Evolutionary conservation across 2,888 invertebrate genomes (phyloP).

Genomic region (Sminthurinus aureus): DNA sequence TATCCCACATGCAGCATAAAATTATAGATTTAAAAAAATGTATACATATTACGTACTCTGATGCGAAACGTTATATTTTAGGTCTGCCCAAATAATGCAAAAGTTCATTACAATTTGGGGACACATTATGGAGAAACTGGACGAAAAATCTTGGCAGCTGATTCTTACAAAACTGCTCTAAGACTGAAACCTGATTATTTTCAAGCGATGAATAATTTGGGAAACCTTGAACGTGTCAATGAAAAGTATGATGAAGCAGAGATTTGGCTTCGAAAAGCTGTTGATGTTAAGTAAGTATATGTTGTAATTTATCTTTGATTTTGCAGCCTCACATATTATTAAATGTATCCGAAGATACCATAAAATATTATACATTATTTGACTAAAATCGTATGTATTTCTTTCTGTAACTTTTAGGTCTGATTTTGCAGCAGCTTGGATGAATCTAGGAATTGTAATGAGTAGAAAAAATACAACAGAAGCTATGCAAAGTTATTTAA

Average conservation of each 20-base stretch:
- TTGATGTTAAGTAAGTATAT: constrained; percentile 74
- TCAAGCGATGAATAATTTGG: constrained; percentile 93
- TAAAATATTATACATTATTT: no score
- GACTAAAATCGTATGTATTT: no score
- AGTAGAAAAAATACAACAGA: constrained; percentile 75
- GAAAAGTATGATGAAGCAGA: constrained; percentile 76
- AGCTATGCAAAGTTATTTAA: constrained; percentile 80
- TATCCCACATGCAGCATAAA: no score
- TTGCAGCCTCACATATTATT: no score
- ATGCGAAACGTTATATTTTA: constrained; percentile 57
- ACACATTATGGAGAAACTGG: constrained; percentile 83
- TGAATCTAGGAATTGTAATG: constrained; percentile 95
- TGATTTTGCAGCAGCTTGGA: constrained; percentile 96
- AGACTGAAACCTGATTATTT: constrained; percentile 82
- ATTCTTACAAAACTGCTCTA: constrained; percentile 80
- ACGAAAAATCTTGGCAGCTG: constrained; percentile 73
- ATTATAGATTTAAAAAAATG: no score
- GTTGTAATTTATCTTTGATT: no score
- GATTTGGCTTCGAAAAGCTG: constrained; percentile 74
- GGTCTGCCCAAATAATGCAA: constrained; percentile 94
- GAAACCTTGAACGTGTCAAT: constrained; percentile 81
- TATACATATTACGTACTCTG: no score
- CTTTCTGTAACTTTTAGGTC: constrained; percentile 66
- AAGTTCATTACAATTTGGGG: constrained; percentile 83
- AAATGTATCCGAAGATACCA: no score